Base-by-base conservation (phyloP, 1,140 invertebrate genomes). In the Aplysia californica region DNA sequence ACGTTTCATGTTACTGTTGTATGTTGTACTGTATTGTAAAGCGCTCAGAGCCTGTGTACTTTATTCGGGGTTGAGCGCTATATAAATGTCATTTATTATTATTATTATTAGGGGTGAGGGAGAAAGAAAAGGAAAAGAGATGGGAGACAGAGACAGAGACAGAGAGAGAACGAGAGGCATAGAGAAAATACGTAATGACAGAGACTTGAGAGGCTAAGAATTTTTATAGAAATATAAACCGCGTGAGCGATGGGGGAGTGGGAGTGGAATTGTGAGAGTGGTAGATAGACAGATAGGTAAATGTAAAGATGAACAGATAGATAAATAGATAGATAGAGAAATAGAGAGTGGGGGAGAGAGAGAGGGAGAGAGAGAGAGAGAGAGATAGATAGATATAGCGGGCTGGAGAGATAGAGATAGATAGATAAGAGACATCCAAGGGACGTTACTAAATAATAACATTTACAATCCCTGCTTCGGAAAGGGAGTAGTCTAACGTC, bases 101-200 rank as follows among this genome's bases (percentile, higher is more conserved):
- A n/a, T n/a, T n/a, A n/a, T 67, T 31, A 18, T n/a, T 10, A n/a
- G 15, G 5, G 15, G 65, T 29, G 26, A 35, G 64, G 21, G 15
- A 33, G 50, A 21, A 26, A 3, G 26, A 4, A n/a, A n/a, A 35
- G 55, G 31, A 59, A 15, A 59, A 31, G 1, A 36, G 21, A 44
- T 35, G 58, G 20, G 33, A 33, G 3, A 5, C 10, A n/a, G 36
- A 35, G 70, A 26, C 29, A 29, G 58, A 33, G 55, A 59, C 1
- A 38, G 70, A 61, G 56, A 73, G 70, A 61, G 55, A 61, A 29
- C n/a, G 6, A 73, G 31, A 73, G 2, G 31, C 29, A 61, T 50
- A 73, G 55, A 61, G 58, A 61, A 61, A 26, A 61, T 6, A 61
- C 18, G 26, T 6, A 61, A 6, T 18, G 18, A 61, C 18, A 61